Conservation (phyloP, 1,140 invertebrate species). For the Gonatopus flavifemur region DNA sequence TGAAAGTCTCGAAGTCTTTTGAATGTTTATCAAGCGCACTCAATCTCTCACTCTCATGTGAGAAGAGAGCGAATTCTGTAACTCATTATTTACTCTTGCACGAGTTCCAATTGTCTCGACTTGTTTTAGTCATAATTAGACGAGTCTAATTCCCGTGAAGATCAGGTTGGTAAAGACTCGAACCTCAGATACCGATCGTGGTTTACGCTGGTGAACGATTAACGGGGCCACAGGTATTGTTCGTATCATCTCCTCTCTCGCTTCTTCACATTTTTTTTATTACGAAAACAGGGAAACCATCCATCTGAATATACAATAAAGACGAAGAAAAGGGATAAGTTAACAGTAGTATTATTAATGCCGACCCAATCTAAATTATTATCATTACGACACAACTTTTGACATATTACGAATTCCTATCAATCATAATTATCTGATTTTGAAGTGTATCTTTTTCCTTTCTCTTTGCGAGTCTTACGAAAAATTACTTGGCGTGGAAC, state of each 20-base stretch:
- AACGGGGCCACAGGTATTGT: constrained; percentile 41
- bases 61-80: too few relatives aligned
- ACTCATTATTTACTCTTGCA: constrained; percentile 18
- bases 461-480: too few relatives aligned
- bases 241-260: constrained; percentile 12
- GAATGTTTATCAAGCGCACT: neutral
- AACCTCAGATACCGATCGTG: constrained; percentile 42
- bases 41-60: too few relatives aligned
- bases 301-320: neutral
- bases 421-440: too few relatives aligned
- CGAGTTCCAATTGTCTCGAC: constrained; percentile 23
- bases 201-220: constrained; percentile 45
- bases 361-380: constrained; percentile 18
- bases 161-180: constrained; percentile 33
- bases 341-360: constrained; percentile 26
- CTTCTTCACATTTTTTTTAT: too few relatives aligned
- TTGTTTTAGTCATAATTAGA: constrained; percentile 39
- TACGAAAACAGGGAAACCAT: constrained; percentile 24
- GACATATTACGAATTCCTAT: too few relatives aligned
- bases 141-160: constrained; percentile 36
- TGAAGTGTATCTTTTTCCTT: too few relatives aligned
- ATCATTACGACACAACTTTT: constrained; percentile 6
- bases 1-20: neutral
- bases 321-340: constrained; percentile 15
- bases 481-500: too few relatives aligned